These are phyloP conservation scores for Saturnia japonica DNA, from an alignment of 2,888 invertebrate species.

Conservation along the genomic window DNA sequence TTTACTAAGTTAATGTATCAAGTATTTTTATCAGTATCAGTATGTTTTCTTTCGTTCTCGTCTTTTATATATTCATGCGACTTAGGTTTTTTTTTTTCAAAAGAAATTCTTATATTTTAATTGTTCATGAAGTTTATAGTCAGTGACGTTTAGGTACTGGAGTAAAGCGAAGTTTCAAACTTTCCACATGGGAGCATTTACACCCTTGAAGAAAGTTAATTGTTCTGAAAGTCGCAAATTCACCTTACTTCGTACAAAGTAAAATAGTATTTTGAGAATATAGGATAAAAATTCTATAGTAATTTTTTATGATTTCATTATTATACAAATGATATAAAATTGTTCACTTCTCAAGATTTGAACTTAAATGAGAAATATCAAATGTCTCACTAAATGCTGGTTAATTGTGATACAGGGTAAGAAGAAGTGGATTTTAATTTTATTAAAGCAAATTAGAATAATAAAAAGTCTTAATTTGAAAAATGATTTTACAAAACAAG, in stretches of 20 bases:
- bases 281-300: neutral
- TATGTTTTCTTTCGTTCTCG: neutral
- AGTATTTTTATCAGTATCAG: too few species aligned
- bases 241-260: neutral
- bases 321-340: too few species aligned
- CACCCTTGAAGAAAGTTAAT: neutral
- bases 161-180: conserved; percentile 1
- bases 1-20: too few species aligned
- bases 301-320: neutral
- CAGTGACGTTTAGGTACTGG: neutral
- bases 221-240: neutral
- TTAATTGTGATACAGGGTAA: too few species aligned
- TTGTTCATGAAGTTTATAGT: neutral
- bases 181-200: conserved; percentile 5
- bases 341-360: too few species aligned
- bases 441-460: neutral
- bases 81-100: neutral
- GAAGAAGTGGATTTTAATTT: too few species aligned
- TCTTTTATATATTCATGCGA: neutral
- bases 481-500: too few species aligned
- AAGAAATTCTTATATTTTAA: neutral
- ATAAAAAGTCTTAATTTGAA: too few species aligned
- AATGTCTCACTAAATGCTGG: too few species aligned
- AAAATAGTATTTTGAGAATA: neutral
- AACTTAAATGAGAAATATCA: too few species aligned